Evolutionary conservation across 2,888 invertebrate species (phyloP).

Genomic region (Chironomus tentans): DNA sequence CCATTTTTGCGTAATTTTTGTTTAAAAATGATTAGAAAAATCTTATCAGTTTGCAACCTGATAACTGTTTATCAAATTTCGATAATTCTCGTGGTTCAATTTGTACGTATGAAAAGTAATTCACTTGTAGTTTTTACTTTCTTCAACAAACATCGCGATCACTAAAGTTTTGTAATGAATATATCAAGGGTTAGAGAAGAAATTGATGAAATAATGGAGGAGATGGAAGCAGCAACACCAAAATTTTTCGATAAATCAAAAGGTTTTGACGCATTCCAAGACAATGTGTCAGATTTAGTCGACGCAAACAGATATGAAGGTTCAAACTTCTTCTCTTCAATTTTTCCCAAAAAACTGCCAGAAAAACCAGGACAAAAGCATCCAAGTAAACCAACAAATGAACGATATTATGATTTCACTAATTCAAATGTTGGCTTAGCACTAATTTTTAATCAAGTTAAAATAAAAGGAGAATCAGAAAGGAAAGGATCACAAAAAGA

Average conservation of each 20-base stretch:
- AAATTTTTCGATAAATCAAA: neutral
- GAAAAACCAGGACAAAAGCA: neutral
- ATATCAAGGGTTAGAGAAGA: neutral
- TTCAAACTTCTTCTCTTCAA: neutral
- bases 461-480: neutral
- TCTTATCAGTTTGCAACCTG: too few species aligned
- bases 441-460: conserved; percentile 6
- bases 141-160: too few species aligned
- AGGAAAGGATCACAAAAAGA: conserved; percentile 1
- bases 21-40: too few species aligned
- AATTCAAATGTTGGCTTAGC: neutral
- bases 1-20: too few species aligned
- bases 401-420: conserved; percentile 10
- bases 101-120: too few species aligned
- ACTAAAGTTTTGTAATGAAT: neutral
- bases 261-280: neutral
- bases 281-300: neutral
- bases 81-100: too few species aligned
- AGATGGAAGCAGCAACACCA: conserved; percentile 12
- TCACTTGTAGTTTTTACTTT: too few species aligned
- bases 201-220: conserved; percentile 16
- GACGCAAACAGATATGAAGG: neutral
- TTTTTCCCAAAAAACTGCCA: neutral
- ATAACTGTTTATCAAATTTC: too few species aligned
- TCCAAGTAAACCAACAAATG: neutral